phyloP scores from a whole-genome alignment of 2,113 vertebrate genomes.

The Phoxinus phoxinus region DNA sequence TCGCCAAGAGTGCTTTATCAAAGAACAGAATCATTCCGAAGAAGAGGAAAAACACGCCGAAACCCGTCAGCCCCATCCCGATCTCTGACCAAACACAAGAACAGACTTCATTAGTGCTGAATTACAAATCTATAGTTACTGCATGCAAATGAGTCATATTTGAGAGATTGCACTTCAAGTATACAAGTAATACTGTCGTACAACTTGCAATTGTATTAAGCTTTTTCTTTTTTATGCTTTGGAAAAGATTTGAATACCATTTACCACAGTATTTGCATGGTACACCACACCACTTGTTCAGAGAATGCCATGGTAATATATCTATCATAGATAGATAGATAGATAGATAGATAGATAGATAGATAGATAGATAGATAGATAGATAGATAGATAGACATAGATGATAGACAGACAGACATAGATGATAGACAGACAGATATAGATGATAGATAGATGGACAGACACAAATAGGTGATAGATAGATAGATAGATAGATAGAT shows the following conservation, averaged over 20 bases:
- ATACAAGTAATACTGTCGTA: neutral
- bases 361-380: neutral
- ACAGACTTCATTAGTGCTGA: neutral
- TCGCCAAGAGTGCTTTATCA: conserved; percentile 97
- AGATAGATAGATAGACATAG: neutral
- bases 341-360: neutral
- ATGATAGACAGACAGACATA: neutral
- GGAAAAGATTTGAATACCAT: neutral
- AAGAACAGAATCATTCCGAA: conserved; percentile 99
- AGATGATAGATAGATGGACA: neutral
- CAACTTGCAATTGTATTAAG: neutral
- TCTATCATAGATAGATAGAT: neutral
- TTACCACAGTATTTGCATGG: neutral
- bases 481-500: neutral
- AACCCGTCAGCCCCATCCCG: conserved; percentile 96
- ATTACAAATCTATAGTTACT: neutral
- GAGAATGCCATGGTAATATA: neutral
- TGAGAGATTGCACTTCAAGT: neutral
- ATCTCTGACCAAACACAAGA: conserved; percentile 85
- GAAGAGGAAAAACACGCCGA: conserved; percentile 98
- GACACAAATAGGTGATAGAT: neutral
- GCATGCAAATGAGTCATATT: neutral
- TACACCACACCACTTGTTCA: neutral
- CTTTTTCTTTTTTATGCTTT: neutral
- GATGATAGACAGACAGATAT: neutral